Conservation (phyloP, 2,888 invertebrate genomes). For the Bellardia bayeri region DNA sequence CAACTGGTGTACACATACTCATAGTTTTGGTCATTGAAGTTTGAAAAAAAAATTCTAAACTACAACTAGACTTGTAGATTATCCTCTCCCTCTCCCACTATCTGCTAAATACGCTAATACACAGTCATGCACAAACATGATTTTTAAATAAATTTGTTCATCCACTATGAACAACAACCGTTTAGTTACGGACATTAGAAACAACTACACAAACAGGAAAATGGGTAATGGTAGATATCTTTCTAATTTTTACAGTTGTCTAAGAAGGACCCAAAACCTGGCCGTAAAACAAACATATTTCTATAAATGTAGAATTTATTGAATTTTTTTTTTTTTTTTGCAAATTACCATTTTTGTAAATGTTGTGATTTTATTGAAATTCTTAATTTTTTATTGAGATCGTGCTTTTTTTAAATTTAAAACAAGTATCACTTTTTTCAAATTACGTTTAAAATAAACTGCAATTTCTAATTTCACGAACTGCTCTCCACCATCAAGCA, state of each 20-base stretch:
- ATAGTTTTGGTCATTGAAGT: too few species aligned
- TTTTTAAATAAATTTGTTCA: constrained; percentile 9
- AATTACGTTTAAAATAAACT: not conserved
- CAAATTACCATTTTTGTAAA: too few species aligned
- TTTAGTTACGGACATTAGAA: constrained; percentile 4
- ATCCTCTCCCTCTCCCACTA: not conserved
- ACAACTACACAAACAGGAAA: not conserved
- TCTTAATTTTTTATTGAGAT: too few species aligned
- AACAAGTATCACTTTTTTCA: too few species aligned
- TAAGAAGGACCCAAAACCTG: too few species aligned
- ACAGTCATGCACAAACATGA: not conserved
- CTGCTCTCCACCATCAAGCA: not conserved
- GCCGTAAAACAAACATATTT: too few species aligned
- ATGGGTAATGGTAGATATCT: too few species aligned
- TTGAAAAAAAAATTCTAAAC: not conserved
- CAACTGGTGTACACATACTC: not conserved
- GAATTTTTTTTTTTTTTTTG: too few species aligned
- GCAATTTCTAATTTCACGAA: not conserved
- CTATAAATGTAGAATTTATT: too few species aligned
- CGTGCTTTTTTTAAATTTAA: too few species aligned
- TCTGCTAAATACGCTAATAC: constrained; percentile 1
- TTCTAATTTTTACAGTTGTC: too few species aligned
- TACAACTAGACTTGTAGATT: not conserved
- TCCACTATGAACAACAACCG: not conserved
- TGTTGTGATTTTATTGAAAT: too few species aligned